A percentile compares a stretch with the other conserved stretches of the same genome.
Conservation (phyloP, 2,888 invertebrate genomes). For the Trichopoda pennipes region DNA sequence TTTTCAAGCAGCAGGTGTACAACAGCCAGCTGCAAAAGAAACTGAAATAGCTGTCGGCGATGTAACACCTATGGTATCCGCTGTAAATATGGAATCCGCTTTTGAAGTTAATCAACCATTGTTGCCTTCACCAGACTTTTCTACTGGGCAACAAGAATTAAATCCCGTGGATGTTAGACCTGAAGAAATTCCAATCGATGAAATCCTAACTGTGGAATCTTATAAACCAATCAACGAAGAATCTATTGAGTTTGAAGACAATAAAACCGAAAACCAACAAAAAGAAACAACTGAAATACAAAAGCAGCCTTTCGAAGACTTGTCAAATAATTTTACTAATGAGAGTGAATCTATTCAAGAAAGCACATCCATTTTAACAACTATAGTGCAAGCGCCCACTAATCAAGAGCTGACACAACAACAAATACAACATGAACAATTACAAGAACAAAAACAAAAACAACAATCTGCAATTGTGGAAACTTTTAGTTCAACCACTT, state of each 20-base stretch:
- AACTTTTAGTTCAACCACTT: constrained; percentile 58
- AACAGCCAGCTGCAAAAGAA: neutral
- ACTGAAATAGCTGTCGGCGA: neutral
- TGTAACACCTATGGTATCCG: too few relatives aligned
- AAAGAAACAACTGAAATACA: constrained; percentile 10
- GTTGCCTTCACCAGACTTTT: neutral
- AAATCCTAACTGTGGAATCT: neutral
- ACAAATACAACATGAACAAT: constrained; percentile 18
- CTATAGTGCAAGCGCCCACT: constrained; percentile 72
- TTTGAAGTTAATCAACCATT: constrained; percentile 18
- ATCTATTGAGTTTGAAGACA: too few relatives aligned
- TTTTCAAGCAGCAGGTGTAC: neutral
- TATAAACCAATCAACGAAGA: constrained; percentile 1
- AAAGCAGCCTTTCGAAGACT: neutral
- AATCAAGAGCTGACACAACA: constrained; percentile 35
- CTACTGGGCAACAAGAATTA: constrained; percentile 11
- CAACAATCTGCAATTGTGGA: constrained; percentile 28
- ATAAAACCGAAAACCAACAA: too few relatives aligned
- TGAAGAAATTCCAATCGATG: constrained; percentile 6
- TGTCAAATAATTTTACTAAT: constrained; percentile 31
- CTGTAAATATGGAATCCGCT: too few relatives aligned
- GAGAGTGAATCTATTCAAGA: constrained; percentile 34
- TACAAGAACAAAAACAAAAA: constrained; percentile 24
- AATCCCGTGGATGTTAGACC: neutral
- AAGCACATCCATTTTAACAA: constrained; percentile 73